Evolutionary conservation across 2,888 invertebrate genomes (phyloP), one percentile per base, ranked within the genome.

Genomic region (Hydrotaea cyrtoneurina): DNA sequence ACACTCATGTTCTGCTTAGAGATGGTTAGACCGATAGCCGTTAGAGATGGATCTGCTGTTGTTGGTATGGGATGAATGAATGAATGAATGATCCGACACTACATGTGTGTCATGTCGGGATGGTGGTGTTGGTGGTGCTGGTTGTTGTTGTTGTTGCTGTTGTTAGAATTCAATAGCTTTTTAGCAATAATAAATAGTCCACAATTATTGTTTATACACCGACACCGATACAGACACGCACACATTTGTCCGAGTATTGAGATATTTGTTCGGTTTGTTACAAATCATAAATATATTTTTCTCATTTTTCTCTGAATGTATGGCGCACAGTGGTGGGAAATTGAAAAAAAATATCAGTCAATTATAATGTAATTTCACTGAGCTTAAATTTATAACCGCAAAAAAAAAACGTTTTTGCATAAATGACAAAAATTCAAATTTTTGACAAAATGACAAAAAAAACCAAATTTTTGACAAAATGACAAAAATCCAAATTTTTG

Each of bases 161-260:
- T 57, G 15, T 78, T 74, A 74, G 26, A 74, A 74, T 74, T 74
- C 74, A 59, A 74, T 62, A 74, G 74, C 74, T 74, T 74, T 57
- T 23, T 23, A 43, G 66, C 46, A 23, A 46, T 10, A 39, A 31
- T 13, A 39, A 13, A 11, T 23, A 69, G 43, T 23, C 11, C 69
- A 46, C 43, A 23, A 55, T 21, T 76, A 53, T 13, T 39, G 11
- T 39, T 39, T 17, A 80, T 53, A 74, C 26, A 31, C 0, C 26
- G 15, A 64, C 10, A 57, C n/a, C 26, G 26, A 10, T 10, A 39
- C 39, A 5, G 19, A 3, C 31, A 62, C 31, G 21, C 62, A 62
- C 21, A 21, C 55, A 57, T 62, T 36, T 15, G 3, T 8, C n/a
- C 13, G 36, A 62, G 36, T 62, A 31, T n/a, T 62, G 62, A 62